Evolutionary conservation across 1,140 invertebrate species (phyloP), one percentile per base, ranked within the genome.

Genomic region (Belonocnema kinseyi): DNA sequence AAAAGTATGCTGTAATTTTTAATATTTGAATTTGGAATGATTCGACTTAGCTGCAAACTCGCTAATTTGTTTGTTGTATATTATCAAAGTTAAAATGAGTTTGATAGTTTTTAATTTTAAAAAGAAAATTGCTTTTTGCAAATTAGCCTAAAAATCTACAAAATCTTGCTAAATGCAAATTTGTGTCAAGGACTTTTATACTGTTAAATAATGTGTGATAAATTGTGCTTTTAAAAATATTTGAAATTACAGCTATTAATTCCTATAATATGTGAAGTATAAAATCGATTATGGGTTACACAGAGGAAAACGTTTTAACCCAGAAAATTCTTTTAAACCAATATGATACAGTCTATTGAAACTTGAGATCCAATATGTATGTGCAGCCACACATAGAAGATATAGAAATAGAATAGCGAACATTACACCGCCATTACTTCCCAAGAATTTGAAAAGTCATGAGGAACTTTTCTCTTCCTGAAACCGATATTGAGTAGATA

Each of bases 271-370:
- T 40, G 46, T 11, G 10, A 11, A 11, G 40, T 46, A 40, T 66
- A 46, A 40, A 66, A 66, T 66, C 61, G 61, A 66, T 66, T 46
- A 46, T 16, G 33, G 1, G 21, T 16, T 33, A 66, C 33, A 33
- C 16, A 61, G 5, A n/a, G 7, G 0, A 14, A 66, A 66, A 66
- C 33, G 61, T 6, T 40, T 66, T 66, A 61, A 1, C 54, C 21
- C 54, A 19, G 40, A 16, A 66, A 40, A 40, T 66, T 66, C 26
- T 66, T 40, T 66, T 40, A 40, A 66, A 66, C n/a, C 26, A 40
- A n/a, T 40, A 40, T 66, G 33, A 66, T 40, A 33, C 26, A 61
- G 58, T 61, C 21, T 61, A 61, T 61, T 61, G 58, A 61, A 61
- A 61, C 58, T 26, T 26, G 26, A 61, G 21, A 61, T 13, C 58